Evolutionary conservation across 2,888 invertebrate species (phyloP).

Genomic region (Pardosa pseudoannulata): DNA sequence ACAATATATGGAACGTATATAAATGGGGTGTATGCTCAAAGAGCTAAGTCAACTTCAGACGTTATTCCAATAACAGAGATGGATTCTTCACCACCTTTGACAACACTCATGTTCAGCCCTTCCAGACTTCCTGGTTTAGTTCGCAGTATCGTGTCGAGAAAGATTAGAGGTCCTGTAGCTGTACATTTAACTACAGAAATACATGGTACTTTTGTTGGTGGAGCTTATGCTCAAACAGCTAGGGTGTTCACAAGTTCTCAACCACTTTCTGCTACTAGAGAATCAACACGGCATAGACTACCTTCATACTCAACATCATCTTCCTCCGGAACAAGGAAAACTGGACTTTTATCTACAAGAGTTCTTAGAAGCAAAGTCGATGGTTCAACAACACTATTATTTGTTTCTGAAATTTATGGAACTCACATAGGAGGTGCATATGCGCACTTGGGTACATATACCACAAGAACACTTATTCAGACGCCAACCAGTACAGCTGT

Average conservation of each 20-base stretch:
- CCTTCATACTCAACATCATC: slow-evolving; percentile 18
- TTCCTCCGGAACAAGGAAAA: slow-evolving; percentile 33
- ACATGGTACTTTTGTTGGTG: slow-evolving; percentile 60
- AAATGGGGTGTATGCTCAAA: slow-evolving; percentile 74
- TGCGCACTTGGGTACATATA: slow-evolving; percentile 74
- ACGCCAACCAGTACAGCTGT: not conserved
- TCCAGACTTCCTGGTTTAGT: slow-evolving; percentile 56
- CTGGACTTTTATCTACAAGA: slow-evolving; percentile 72
- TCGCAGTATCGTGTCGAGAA: slow-evolving; percentile 49
- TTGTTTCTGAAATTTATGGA: slow-evolving; percentile 73
- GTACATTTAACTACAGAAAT: slow-evolving; percentile 66
- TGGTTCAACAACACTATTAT: slow-evolving; percentile 51
- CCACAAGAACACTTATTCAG: slow-evolving; percentile 54
- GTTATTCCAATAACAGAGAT: slow-evolving; percentile 69
- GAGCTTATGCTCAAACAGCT: slow-evolving; percentile 67
- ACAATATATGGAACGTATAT: slow-evolving; percentile 74
- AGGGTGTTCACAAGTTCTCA: slow-evolving; percentile 62
- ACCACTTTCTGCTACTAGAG: slow-evolving; percentile 44
- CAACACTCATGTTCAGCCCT: slow-evolving; percentile 43
- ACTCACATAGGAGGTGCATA: slow-evolving; percentile 74
- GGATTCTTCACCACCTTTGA: slow-evolving; percentile 26
- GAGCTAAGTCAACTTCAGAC: slow-evolving; percentile 72
- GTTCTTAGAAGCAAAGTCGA: slow-evolving; percentile 57
- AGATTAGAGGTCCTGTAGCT: slow-evolving; percentile 54
- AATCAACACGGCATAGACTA: slow-evolving; percentile 32